A percentile compares a stretch with the other conserved stretches of the same genome.
These are phyloP conservation scores for Columbina picui DNA, from an alignment of 2,113 vertebrate species.

Conservation along the genomic window DNA sequence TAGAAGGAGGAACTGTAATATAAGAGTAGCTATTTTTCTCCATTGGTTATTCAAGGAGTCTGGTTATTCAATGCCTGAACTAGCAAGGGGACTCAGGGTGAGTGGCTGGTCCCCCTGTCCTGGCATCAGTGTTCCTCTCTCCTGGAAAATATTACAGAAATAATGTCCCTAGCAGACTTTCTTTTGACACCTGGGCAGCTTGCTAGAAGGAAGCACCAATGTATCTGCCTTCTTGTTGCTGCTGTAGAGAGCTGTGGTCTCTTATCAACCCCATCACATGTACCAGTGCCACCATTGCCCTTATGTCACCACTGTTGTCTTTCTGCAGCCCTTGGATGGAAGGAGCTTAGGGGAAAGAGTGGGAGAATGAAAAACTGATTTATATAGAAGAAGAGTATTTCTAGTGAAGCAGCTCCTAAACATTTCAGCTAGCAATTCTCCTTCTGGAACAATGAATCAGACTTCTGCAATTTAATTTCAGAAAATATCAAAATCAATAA, in stretches of 20 bases:
- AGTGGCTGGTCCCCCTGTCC: neutral
- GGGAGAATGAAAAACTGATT: neutral
- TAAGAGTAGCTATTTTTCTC: neutral
- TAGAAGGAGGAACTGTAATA: neutral
- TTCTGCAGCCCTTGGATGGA: neutral
- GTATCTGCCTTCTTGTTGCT: neutral
- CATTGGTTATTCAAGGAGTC: neutral
- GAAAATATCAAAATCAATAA: neutral
- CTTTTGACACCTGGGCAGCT: neutral
- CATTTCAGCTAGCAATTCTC: neutral
- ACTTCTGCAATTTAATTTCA: neutral
- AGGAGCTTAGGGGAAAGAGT: neutral
- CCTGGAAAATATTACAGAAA: neutral
- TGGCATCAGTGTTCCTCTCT: neutral
- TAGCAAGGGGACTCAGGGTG: neutral
- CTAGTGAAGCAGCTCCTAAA: neutral
- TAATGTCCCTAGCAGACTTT: neutral
- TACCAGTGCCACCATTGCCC: neutral
- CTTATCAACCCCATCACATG: rapidly evolving
- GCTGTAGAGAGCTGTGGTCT: neutral
- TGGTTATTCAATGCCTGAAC: neutral
- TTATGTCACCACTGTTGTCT: neutral
- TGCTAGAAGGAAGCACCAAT: neutral
- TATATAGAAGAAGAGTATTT: neutral
- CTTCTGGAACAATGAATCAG: neutral